Evolutionary conservation across 2,797 vertebrate genomes (phyloP).

Genomic region (Coreius guichenoti): DNA sequence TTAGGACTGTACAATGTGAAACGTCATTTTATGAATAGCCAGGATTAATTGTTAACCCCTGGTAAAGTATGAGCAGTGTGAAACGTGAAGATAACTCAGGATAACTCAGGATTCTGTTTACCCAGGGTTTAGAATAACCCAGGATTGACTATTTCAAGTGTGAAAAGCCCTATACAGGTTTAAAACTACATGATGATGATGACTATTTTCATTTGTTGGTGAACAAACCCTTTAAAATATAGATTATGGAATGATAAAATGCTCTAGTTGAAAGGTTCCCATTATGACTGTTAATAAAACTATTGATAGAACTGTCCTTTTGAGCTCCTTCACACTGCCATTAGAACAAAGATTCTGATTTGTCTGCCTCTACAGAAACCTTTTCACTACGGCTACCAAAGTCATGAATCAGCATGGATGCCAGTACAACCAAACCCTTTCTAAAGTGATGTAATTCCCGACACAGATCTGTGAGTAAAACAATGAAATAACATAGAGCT

Average conservation of each 20-base stretch:
- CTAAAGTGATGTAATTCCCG: slow-evolving; percentile 53
- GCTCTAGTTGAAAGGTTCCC: background rate
- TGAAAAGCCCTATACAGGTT: background rate
- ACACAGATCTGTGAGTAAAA: slow-evolving; percentile 43
- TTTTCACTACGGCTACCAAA: slow-evolving; percentile 40
- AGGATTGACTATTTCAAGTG: background rate
- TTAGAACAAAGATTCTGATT: background rate
- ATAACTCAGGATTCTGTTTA: background rate
- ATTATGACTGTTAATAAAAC: background rate
- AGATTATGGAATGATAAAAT: background rate
- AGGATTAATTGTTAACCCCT: background rate
- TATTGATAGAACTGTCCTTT: background rate
- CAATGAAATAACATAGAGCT: background rate
- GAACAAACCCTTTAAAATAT: background rate
- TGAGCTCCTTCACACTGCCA: background rate
- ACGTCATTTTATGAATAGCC: background rate
- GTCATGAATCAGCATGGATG: slow-evolving; percentile 40
- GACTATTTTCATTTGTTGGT: background rate
- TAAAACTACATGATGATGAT: background rate
- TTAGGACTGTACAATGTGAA: background rate
- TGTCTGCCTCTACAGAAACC: slow-evolving; percentile 27
- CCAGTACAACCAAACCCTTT: slow-evolving; percentile 41
- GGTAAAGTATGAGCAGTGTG: background rate
- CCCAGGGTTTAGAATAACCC: background rate
- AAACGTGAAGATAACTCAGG: background rate